Evolutionary conservation across 2,113 vertebrate species (phyloP), one percentile per base, ranked within the genome.

Genomic region (Amphilophus citrinellus): DNA sequence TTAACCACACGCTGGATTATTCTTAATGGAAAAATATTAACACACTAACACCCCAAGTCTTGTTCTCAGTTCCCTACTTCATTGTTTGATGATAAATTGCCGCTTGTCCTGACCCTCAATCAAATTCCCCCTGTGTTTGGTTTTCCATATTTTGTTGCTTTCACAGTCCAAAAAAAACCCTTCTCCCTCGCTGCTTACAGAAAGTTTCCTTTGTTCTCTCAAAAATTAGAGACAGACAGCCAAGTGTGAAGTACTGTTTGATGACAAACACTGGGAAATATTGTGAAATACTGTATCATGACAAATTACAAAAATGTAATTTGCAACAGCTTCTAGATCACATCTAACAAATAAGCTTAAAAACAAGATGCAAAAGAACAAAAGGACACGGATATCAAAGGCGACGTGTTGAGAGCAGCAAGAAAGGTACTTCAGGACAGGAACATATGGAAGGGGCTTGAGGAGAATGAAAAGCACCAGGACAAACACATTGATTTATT

Each of bases 401-500:
- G 68, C 5, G 9, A 82, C 11, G 27, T 76, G 84, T 65, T 6
- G 42, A 79, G 63, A 61, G 60, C 63, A 82, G 82, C 58, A 66
- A 77, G 44, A 65, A 58, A 85, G 65, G 78, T 71, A 62, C 14
- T 79, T 81, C 42, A 79, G 73, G 71, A 66, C 37, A 60, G 68
- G 61, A 73, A 82, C n/a, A 0, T 71, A 84, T 77, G 80, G 61
- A 82, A 83, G 81, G 62, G 85, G 80, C 77, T 88, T 5, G 83
- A 68, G 84, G 88, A 86, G 88, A 91, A 92, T 87, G 87, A 87
- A 95, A 93, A 93, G 88, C 80, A 91, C 87, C 89, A 78, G 89
- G 91, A 92, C 94, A 94, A 95, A 94, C 89, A 94, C 89, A 88
- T 95, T 94, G 95, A 96, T 95, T 95, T 94, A 95, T 94, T 91